phyloP scores from a whole-genome alignment of 35 echinoderm and acorn worm genomes.

The Heliocidaris erythrogramma region DNA sequence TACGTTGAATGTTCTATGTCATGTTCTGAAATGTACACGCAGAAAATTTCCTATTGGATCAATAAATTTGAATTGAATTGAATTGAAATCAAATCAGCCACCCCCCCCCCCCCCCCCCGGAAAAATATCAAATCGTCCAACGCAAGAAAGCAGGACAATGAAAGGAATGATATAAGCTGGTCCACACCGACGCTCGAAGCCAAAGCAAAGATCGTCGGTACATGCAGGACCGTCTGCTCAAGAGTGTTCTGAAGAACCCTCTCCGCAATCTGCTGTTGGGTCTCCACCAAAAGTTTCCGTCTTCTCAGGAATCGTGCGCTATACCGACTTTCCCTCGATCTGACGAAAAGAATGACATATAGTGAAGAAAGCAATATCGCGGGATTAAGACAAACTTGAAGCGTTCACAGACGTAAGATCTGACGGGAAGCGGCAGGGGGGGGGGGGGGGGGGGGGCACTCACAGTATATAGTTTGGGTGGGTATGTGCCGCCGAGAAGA shows the following conservation, averaged over 20 bases:
- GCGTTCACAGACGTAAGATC: background rate
- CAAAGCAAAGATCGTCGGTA: background rate
- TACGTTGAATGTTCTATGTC: too few species aligned
- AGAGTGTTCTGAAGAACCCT: conserved; percentile 46
- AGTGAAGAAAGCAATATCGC: background rate
- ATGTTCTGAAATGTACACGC: too few species aligned
- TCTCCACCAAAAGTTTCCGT: background rate
- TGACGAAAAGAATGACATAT: background rate
- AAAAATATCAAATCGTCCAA: conserved; percentile 33
- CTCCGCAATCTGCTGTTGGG: background rate
- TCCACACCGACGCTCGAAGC: background rate
- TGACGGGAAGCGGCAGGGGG: background rate
- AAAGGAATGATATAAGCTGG: background rate
- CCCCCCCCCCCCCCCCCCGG: too few species aligned
- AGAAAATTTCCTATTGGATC: too few species aligned
- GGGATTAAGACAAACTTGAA: background rate
- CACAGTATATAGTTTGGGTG: too few species aligned
- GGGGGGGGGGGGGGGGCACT: too few species aligned
- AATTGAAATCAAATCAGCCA: too few species aligned
- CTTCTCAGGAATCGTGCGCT: background rate
- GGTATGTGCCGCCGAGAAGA: too few species aligned
- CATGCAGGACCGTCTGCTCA: conserved; percentile 11
- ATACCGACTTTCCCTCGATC: background rate
- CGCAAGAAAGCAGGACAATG: background rate
- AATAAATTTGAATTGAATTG: too few species aligned